Conservation (phyloP, 1,140 invertebrate species). For the Drosophila yakuba region DNA sequence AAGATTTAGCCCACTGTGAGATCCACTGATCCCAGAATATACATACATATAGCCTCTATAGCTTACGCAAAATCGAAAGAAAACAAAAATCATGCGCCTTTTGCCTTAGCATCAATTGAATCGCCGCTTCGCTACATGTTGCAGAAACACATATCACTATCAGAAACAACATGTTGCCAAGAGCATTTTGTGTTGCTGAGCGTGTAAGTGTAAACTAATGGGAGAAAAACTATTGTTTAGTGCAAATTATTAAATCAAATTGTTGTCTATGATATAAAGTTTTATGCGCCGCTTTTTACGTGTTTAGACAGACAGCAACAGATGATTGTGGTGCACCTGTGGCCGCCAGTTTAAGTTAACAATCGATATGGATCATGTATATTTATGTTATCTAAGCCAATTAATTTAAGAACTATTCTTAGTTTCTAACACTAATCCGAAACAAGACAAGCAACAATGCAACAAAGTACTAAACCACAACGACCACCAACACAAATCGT, state of each 20-base stretch:
- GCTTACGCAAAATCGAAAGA: conserved; percentile 35
- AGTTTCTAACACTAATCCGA: conserved; percentile 47
- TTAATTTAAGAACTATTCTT: conserved; percentile 40
- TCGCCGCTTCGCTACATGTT: conserved; percentile 55
- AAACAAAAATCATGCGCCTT: conserved; percentile 45
- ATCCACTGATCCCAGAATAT: neutral
- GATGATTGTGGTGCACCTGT: conserved; percentile 1
- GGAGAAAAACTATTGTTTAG: conserved; percentile 57
- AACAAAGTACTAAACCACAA: conserved; percentile 50
- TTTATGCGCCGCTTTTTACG: conserved; percentile 65
- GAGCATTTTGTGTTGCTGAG: conserved; percentile 58
- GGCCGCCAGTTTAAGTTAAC: conserved; percentile 45
- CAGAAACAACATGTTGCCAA: conserved; percentile 46
- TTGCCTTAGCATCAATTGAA: conserved; percentile 58
- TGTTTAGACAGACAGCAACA: conserved; percentile 49
- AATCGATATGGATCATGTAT: conserved; percentile 53
- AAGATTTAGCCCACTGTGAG: conserved; percentile 9
- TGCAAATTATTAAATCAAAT: conserved; percentile 62
- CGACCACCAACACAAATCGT: conserved; percentile 53
- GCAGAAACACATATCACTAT: conserved; percentile 52
- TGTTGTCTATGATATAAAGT: conserved; percentile 78
- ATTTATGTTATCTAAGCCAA: conserved; percentile 55
- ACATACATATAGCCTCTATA: conserved; percentile 20
- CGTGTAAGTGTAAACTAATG: conserved; percentile 45
- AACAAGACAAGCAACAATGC: conserved; percentile 78